Conservation (phyloP, 2,888 invertebrate species). For the Eupithecia vulgata region DNA sequence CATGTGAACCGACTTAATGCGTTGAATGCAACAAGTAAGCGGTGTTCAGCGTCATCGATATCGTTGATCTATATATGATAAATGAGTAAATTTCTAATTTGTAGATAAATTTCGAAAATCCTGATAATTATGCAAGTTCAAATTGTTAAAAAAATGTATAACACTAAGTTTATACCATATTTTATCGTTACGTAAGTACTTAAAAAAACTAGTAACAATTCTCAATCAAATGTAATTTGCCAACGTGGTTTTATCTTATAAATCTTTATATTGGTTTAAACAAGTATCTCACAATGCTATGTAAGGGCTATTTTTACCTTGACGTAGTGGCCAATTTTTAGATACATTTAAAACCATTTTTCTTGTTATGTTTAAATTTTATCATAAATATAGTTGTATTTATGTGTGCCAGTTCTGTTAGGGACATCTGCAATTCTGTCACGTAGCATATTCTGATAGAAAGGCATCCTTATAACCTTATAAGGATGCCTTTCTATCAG, state of each 20-base stretch:
- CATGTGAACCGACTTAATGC: not conserved
- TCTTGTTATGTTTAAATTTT: not conserved
- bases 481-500: too few species aligned
- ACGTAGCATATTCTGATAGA: not conserved
- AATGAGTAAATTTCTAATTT: not conserved
- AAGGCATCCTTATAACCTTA: too few species aligned
- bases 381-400: not conserved
- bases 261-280: not conserved
- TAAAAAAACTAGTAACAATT: not conserved
- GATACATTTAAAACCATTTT: not conserved
- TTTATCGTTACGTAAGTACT: not conserved
- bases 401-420: not conserved
- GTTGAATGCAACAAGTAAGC: not conserved
- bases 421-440: not conserved
- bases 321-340: not conserved
- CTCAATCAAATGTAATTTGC: not conserved
- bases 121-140: not conserved
- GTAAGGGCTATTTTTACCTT: not conserved
- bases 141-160: not conserved
- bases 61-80: not conserved
- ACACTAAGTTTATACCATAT: not conserved
- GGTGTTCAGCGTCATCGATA: not conserved
- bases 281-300: not conserved
- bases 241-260: not conserved
- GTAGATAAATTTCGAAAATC: not conserved